Conservation (phyloP, 2,888 invertebrate genomes). For the Petrolisthes manimaculis region DNA sequence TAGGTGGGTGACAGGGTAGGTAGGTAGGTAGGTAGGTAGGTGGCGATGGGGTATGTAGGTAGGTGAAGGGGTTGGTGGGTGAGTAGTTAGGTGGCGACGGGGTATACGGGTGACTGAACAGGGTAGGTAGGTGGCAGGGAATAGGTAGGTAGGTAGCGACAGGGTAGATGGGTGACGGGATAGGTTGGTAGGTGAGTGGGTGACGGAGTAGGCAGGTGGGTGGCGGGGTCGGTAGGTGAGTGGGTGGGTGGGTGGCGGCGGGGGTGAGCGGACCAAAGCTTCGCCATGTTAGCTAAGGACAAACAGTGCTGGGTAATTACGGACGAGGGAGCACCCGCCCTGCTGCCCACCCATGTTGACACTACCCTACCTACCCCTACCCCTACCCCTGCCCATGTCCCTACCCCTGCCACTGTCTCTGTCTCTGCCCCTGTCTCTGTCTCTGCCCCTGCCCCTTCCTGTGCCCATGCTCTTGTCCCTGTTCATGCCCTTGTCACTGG, state of each 20-base stretch:
- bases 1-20: no score
- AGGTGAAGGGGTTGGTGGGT: no score
- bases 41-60: neutral
- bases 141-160: neutral
- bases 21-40: neutral
- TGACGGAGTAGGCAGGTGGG: neutral
- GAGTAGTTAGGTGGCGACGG: no score
- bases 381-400: neutral
- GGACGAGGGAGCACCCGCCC: slow-evolving; percentile 51
- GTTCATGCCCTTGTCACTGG: no score
- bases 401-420: neutral
- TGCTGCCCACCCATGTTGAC: slow-evolving; percentile 36
- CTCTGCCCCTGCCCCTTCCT: neutral
- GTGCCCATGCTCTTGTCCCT: no score
- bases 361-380: slow-evolving; percentile 28
- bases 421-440: neutral
- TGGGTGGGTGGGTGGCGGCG: slow-evolving; percentile 18
- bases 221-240: slow-evolving; percentile 20
- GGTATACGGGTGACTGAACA: no score
- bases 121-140: no score
- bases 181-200: neutral
- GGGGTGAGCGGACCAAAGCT: slow-evolving; percentile 46
- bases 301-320: slow-evolving; percentile 59
- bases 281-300: slow-evolving; percentile 51
- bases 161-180: neutral